phyloP scores from a whole-genome alignment of 2,888 invertebrate genomes.

The Rotaria macrura region DNA sequence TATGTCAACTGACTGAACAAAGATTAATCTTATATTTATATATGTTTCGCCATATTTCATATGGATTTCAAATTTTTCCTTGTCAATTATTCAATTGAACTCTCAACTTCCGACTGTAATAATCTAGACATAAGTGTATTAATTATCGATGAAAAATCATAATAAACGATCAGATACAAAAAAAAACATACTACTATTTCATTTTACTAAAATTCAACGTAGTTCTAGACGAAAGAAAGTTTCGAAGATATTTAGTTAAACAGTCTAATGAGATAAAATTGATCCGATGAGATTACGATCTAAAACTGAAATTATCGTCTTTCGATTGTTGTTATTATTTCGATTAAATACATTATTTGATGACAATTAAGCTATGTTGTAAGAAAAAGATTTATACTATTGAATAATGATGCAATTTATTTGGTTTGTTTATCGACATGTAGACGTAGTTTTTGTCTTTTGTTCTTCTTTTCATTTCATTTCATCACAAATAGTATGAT shows the following conservation, averaged over 20 bases:
- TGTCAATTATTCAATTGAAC: too few relatives aligned
- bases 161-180: too few relatives aligned
- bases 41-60: too few relatives aligned
- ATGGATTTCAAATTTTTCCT: too few relatives aligned
- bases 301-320: background rate
- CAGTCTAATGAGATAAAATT: background rate
- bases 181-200: too few relatives aligned
- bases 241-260: background rate
- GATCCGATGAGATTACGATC: background rate
- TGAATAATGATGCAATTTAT: background rate
- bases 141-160: too few relatives aligned
- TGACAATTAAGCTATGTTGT: background rate
- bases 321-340: background rate
- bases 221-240: too few relatives aligned
- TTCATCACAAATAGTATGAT: background rate
- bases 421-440: background rate
- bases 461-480: background rate
- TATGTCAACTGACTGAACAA: too few relatives aligned
- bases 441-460: background rate
- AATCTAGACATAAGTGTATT: too few relatives aligned
- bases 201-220: too few relatives aligned
- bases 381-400: background rate
- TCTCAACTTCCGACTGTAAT: too few relatives aligned
- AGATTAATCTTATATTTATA: too few relatives aligned
- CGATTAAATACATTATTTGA: background rate